Conservation (phyloP, 2,888 invertebrate species). For the Poecilobothrus nobilitatus region DNA sequence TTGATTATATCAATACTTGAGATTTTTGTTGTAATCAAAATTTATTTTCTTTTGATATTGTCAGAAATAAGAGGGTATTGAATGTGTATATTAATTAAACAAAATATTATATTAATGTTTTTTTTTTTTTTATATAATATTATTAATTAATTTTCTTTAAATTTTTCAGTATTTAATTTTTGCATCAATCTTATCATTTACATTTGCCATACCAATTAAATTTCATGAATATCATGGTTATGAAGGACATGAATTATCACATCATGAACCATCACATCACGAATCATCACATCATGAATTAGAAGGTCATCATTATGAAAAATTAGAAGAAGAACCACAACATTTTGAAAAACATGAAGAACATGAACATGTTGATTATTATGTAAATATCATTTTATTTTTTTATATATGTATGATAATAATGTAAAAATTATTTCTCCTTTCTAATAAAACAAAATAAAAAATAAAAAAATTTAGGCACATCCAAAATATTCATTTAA, state of each 20-base stretch:
- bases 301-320: slow-evolving; percentile 26
- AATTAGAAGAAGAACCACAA: slow-evolving; percentile 26
- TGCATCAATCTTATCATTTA: slow-evolving; percentile 39
- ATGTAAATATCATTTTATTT: slow-evolving; percentile 46
- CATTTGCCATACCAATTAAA: slow-evolving; percentile 41
- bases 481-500: slow-evolving; percentile 53
- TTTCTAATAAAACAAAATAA: background rate
- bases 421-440: background rate
- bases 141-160: slow-evolving; percentile 9
- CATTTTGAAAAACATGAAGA: slow-evolving; percentile 42
- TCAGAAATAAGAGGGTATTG: too few species aligned
- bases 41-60: too few species aligned
- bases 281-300: slow-evolving; percentile 37
- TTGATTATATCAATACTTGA: too few species aligned
- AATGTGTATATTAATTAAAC: too few species aligned
- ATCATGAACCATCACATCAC: slow-evolving; percentile 30
- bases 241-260: slow-evolving; percentile 27
- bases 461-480: slow-evolving; percentile 43
- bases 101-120: too few species aligned
- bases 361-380: slow-evolving; percentile 54
- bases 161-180: slow-evolving; percentile 38
- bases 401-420: background rate
- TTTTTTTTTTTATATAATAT: too few species aligned
- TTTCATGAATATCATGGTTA: slow-evolving; percentile 36
- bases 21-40: too few species aligned